Base-by-base conservation (phyloP, 2,888 invertebrate genomes). In the Tachina grossa region DNA sequence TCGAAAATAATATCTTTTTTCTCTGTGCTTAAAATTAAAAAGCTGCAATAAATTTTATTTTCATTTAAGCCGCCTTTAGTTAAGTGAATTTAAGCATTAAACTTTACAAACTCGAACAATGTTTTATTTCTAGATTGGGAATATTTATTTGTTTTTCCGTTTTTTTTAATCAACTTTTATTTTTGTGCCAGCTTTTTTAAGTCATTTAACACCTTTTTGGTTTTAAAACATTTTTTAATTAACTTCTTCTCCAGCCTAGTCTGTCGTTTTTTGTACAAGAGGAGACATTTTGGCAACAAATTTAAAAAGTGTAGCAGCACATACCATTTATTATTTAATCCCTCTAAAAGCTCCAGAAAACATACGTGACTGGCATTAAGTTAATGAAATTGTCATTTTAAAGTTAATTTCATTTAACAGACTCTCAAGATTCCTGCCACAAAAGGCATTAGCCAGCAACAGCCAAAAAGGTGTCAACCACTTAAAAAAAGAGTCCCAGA, bases 381-480 rank as follows among this genome's bases (percentile, higher is more conserved):
- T 79, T 85, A 85, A 85, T 85, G 79, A 85, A 85, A 85, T 83
- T 85, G 85, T 85, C 83, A 83, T 83, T 83, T 83, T 66, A 83
- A 77, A 83, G 39, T 66, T 65, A 16, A 76, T 71, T 83, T 83
- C n/a, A 57, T 74, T 74, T 41, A 75, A 65, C 61, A 75, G 47
- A 74, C 66, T 66, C 47, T 68, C 55, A 69, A 79, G 77, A 77
- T 9, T 74, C 51, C 39, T 65, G 65, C n/a, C 49, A 47, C 51
- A 78, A 43, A 59, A 45, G 16, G 22, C 31, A 72, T 9, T 51
- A 71, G 43, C n/a, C 49, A 59, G 43, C 49, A 31, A 41, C 13
- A 59, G 61, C 41, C 13, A 63, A 75, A 68, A 79, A 83, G 68
- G 82, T 83, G 82, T 79, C 53, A 79, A 72, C n/a, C 66, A 68